Conservation (phyloP, 2,113 vertebrate species). For the Physeter macrocephalus region DNA sequence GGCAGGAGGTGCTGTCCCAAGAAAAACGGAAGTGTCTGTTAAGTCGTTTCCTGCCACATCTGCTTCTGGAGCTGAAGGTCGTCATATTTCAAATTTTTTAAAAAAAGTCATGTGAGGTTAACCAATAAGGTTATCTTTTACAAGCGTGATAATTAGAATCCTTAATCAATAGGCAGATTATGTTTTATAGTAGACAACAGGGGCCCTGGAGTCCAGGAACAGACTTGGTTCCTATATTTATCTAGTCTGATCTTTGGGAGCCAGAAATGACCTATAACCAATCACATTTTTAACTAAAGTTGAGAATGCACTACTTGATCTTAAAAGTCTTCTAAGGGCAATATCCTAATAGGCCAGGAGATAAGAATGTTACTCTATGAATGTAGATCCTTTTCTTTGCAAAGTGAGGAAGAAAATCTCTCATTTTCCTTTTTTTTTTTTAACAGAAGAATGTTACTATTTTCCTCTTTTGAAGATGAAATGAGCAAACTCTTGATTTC, state of each 20-base stretch:
- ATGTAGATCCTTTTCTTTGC: neutral
- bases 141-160: neutral
- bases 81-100: neutral
- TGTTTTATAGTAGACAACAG: neutral
- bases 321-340: neutral
- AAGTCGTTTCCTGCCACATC: constrained; percentile 48
- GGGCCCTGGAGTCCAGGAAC: neutral
- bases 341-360: neutral
- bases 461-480: neutral
- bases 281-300: neutral
- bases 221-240: neutral
- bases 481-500: neutral
- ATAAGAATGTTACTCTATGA: neutral
- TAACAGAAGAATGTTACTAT: neutral
- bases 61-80: neutral
- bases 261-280: neutral
- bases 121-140: neutral
- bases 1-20: constrained; percentile 20
- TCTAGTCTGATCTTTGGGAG: neutral
- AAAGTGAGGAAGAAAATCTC: neutral
- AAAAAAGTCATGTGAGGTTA: neutral
- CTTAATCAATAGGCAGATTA: neutral
- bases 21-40: constrained; percentile 53
- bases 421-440: neutral
- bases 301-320: neutral